Evolutionary conservation across 2,113 vertebrate species (phyloP).

Genomic region (Anoura caudifer): DNA sequence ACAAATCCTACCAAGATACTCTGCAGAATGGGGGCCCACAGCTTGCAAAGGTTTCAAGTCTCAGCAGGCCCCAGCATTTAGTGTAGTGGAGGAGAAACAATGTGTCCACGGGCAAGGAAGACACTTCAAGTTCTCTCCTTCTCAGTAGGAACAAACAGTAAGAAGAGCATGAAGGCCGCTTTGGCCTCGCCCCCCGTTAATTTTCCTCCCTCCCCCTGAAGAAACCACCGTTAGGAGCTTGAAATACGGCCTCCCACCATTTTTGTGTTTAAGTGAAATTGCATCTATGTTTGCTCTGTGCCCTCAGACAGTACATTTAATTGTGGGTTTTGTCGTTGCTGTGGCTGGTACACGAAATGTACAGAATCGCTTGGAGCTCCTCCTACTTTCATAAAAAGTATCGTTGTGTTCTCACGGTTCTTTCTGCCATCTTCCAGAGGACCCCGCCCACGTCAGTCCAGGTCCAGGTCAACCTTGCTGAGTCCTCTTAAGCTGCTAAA

Average conservation of each 20-base stretch:
- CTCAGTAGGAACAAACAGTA: not conserved
- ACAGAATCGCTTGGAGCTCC: not conserved
- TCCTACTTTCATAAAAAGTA: not conserved
- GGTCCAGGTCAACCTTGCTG: not conserved
- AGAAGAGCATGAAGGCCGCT: rapidly evolving
- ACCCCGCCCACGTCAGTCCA: rapidly evolving
- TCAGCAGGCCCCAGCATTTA: not conserved
- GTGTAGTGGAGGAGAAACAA: not conserved
- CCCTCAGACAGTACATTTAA: not conserved
- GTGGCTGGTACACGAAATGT: not conserved
- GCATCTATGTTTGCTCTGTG: not conserved
- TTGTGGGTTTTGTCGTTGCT: not conserved
- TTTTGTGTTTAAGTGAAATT: not conserved
- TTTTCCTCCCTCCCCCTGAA: not conserved
- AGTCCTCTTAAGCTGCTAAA: not conserved
- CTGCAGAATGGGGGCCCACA: not conserved
- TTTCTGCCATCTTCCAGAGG: not conserved
- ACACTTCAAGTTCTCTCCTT: not conserved
- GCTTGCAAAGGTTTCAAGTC: not conserved
- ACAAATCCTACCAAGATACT: not conserved
- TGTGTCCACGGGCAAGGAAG: not conserved
- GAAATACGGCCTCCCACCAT: not conserved
- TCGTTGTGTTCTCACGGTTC: rapidly evolving
- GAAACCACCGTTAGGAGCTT: not conserved
- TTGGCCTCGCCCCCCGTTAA: not conserved